These are phyloP conservation scores for Nemopilema nomurai DNA, from an alignment of 30 jellyfish, hydroid and myxozoan species.

Conservation along the genomic window DNA sequence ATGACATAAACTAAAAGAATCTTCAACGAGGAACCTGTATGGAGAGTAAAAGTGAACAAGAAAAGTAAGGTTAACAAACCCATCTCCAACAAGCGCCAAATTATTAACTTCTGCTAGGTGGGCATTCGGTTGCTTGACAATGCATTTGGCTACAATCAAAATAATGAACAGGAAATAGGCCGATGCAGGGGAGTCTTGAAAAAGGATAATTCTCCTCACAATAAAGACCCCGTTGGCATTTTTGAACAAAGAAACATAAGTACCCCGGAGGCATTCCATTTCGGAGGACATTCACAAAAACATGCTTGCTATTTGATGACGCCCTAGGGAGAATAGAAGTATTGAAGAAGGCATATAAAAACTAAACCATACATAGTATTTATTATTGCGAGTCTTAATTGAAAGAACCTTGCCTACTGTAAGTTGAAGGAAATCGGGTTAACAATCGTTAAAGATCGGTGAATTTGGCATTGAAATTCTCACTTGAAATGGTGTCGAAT, in stretches of 20 bases:
- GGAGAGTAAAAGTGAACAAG: background rate
- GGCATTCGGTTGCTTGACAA: conserved; percentile 61
- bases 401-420: too few species aligned
- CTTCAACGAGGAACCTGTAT: background rate
- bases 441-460: background rate
- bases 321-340: too few species aligned
- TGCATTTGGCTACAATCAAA: conserved; percentile 38
- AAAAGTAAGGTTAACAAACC: conserved; percentile 22
- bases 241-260: too few species aligned
- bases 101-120: conserved; percentile 61
- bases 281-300: too few species aligned
- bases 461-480: background rate
- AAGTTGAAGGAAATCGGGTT: background rate
- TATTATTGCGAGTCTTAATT: too few species aligned
- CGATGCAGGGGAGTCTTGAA: background rate
- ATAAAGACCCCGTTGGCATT: too few species aligned
- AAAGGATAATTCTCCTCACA: too few species aligned
- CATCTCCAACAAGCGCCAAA: conserved; percentile 67
- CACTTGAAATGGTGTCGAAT: conserved; percentile 62
- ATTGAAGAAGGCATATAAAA: too few species aligned
- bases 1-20: too few species aligned
- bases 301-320: too few species aligned
- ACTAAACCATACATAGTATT: too few species aligned
- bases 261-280: too few species aligned
- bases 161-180: background rate